Conservation (phyloP, 2,797 vertebrate species). For the Phaenicophaeus curvirostris region DNA sequence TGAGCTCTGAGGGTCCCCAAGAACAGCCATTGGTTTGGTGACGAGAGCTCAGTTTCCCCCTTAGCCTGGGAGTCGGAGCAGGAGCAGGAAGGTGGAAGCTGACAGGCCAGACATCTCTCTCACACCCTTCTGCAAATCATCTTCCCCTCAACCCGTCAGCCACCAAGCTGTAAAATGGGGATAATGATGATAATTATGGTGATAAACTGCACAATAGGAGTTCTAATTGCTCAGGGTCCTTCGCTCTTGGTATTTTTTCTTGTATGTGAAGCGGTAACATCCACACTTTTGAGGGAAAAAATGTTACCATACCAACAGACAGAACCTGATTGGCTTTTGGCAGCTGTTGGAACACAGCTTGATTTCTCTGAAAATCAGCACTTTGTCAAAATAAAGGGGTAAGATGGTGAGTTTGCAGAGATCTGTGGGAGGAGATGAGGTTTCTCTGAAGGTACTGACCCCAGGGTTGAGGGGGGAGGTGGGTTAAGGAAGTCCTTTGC, state of each 20-base stretch:
- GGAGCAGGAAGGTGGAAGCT: not conserved
- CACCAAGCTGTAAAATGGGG: not conserved
- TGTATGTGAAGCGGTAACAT: not conserved
- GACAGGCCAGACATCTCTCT: not conserved
- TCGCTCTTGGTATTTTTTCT: not conserved
- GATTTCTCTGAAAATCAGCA: not conserved
- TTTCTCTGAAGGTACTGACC: not conserved
- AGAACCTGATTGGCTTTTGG: not conserved
- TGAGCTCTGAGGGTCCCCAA: not conserved
- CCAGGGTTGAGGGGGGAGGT: fast-evolving
- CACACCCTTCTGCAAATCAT: not conserved
- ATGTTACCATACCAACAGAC: not conserved
- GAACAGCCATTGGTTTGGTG: not conserved
- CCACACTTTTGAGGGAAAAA: not conserved
- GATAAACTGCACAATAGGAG: not conserved
- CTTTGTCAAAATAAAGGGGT: not conserved
- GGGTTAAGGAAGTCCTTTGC: not conserved
- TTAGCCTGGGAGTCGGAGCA: fast-evolving
- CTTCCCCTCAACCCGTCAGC: not conserved
- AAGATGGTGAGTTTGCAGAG: not conserved
- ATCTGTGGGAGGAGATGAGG: not conserved
- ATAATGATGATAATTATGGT: not conserved
- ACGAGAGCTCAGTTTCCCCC: not conserved
- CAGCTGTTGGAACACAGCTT: not conserved
- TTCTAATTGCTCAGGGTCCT: not conserved